phyloP scores from a whole-genome alignment of 2,888 invertebrate species.

The Hemistola chrysoprasaria region DNA sequence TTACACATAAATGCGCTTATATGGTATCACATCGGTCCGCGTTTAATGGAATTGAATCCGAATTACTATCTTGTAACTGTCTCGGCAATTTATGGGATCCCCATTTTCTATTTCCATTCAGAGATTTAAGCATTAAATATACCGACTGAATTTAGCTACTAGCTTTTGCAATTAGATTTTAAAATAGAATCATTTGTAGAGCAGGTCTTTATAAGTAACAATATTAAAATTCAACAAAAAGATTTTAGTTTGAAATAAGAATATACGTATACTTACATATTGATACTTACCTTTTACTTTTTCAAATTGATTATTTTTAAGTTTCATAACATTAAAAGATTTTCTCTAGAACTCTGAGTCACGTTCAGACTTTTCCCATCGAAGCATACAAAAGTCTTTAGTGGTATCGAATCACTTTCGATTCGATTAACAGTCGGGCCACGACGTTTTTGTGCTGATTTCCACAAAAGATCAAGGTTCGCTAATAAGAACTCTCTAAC shows the following conservation, averaged over 20 bases:
- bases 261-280: too few relatives aligned
- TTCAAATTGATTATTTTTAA: too few relatives aligned
- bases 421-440: constrained; percentile 26
- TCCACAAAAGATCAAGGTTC: constrained; percentile 36
- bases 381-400: constrained; percentile 25
- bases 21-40: constrained; percentile 24
- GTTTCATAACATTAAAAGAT: constrained; percentile 4
- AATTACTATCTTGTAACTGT: constrained; percentile 33
- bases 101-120: constrained; percentile 31
- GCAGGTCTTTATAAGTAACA: too few relatives aligned
- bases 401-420: constrained; percentile 29
- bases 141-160: constrained; percentile 26
- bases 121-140: constrained; percentile 22
- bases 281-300: too few relatives aligned
- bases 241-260: too few relatives aligned
- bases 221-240: too few relatives aligned
- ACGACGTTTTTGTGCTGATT: constrained; percentile 26
- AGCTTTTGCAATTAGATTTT: constrained; percentile 24
- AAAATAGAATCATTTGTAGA: constrained; percentile 14
- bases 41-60: constrained; percentile 28
- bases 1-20: constrained; percentile 26
- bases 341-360: constrained; percentile 17
- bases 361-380: constrained; percentile 26
- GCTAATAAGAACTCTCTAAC: constrained; percentile 23
- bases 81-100: constrained; percentile 30